Evolutionary conservation across 2,888 invertebrate genomes (phyloP).

Genomic region (Odontomyia ornata): DNA sequence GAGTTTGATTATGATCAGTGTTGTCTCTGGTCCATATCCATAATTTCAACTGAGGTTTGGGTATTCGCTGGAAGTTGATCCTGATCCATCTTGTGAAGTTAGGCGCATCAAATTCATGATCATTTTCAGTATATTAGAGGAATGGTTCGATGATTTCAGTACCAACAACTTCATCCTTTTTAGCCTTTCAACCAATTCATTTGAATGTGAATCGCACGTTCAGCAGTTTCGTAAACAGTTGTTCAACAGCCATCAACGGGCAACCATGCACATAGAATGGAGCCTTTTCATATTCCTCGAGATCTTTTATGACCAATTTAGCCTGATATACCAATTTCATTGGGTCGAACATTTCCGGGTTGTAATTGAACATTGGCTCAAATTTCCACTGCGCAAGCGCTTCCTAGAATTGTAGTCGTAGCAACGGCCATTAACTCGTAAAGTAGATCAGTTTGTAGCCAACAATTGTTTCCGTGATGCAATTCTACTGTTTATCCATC

Average conservation of each 20-base stretch:
- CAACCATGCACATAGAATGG: conserved; percentile 88
- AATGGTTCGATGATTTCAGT: conserved; percentile 90
- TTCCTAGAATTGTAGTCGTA: conserved; percentile 85
- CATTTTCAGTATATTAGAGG: conserved; percentile 77
- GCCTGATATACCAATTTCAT: conserved; percentile 98
- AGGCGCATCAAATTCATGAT: conserved; percentile 88
- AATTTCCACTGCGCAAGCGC: conserved; percentile 89
- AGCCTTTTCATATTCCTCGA: conserved; percentile 78
- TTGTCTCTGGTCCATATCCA: conserved; percentile 96
- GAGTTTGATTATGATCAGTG: conserved; percentile 90
- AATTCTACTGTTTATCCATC: too few species aligned
- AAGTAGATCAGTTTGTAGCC: conserved; percentile 91
- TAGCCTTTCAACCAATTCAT: conserved; percentile 92
- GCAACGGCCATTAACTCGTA: conserved; percentile 90
- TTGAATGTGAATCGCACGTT: conserved; percentile 98
- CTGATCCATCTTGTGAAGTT: conserved; percentile 92
- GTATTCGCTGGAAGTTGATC: conserved; percentile 71
- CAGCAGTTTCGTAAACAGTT: conserved; percentile 93
- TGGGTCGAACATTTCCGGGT: conserved; percentile 95
- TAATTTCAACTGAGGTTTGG: conserved; percentile 82
- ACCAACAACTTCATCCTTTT: conserved; percentile 89
- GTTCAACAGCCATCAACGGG: conserved; percentile 90
- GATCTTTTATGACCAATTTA: conserved; percentile 87
- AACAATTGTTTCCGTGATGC: too few species aligned
- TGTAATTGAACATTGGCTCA: conserved; percentile 95